Evolutionary conservation across 2,113 vertebrate genomes (phyloP), one percentile per base, ranked within the genome.

Genomic region (Pavo muticus): DNA sequence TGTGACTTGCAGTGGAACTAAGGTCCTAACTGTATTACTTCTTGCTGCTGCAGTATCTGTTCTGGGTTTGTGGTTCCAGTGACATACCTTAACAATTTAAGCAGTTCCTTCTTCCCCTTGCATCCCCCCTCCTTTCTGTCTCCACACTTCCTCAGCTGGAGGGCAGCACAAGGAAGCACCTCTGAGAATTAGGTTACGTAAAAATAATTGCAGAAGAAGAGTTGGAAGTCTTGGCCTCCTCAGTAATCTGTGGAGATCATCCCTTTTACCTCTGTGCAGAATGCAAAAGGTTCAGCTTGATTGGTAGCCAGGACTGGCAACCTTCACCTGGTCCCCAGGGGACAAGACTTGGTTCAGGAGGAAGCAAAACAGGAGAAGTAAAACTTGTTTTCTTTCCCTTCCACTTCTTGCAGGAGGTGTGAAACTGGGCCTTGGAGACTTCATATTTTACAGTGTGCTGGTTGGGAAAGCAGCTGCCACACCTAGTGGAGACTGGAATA

Each of bases 391-490:
- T 70, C 67, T 37, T 84, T 56, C 29, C 40, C 19, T 45, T 60
- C 50, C 6, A 11, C 48, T 72, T 96, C 80, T 72, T 39, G 50
- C 61, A 99, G 99, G 99, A 40, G 99, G 99, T 0, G 98, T 99
- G 94, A 99, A 99, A 93, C 98, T 99, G 0, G 99, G 99, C n/a
- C 98, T 99, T 6, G 99, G 99, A 20, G 99, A 99, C 88, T 99
- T 99, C 97, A 99, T 99, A 97, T 99, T 99, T 98, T 99, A 99
- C 98, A 99, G 99, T 0, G 99, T 99, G 14, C 98, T 99, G 90
- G 99, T 99, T 67, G 99, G 99, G 47, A 99, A 99, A 95, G 99
- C 99, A 1, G 99, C 99, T 1, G 98, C 99, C 32, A 98, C 98
- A 0, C 99, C 98, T 29, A 98, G 98, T 0, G 99, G 98, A 57